Conservation (phyloP, 1,140 invertebrate species). For the Littorina saxatilis region DNA sequence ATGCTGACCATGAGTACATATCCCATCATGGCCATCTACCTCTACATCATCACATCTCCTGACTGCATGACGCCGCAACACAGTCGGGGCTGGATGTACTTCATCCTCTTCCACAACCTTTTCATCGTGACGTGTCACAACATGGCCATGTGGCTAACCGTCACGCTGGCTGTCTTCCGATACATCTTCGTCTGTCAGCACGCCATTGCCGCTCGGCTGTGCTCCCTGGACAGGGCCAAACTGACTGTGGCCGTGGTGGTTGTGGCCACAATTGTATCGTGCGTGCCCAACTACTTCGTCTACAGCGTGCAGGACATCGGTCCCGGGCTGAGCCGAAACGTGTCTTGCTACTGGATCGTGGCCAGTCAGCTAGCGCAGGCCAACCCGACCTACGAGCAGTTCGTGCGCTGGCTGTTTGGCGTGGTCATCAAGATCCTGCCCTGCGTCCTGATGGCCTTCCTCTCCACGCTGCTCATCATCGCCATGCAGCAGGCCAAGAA, state of each 20-base stretch:
- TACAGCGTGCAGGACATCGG: slow-evolving; percentile 55
- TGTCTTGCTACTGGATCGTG: slow-evolving; percentile 39
- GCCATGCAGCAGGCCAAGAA: slow-evolving; percentile 79
- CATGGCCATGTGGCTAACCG: slow-evolving; percentile 94
- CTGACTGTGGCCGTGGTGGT: slow-evolving; percentile 86
- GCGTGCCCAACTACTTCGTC: slow-evolving; percentile 83
- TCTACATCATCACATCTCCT: slow-evolving; percentile 62
- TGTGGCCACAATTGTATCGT: slow-evolving; percentile 84
- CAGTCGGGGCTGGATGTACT: slow-evolving; percentile 68
- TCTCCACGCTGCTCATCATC: slow-evolving; percentile 87
- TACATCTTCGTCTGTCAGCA: slow-evolving; percentile 91
- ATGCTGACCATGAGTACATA: slow-evolving; percentile 93
- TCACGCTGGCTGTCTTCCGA: slow-evolving; percentile 93
- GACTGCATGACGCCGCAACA: slow-evolving; percentile 45
- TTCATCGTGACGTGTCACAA: slow-evolving; percentile 91
- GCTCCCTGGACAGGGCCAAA: slow-evolving; percentile 84
- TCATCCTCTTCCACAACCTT: slow-evolving; percentile 75
- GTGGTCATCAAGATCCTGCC: slow-evolving; percentile 90
- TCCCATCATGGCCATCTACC: slow-evolving; percentile 87
- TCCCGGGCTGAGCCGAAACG: slow-evolving; percentile 9
- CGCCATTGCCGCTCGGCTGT: slow-evolving; percentile 84
- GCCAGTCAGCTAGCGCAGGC: slow-evolving; percentile 48
- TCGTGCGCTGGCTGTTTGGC: slow-evolving; percentile 87
- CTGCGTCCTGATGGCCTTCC: slow-evolving; percentile 87
- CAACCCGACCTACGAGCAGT: slow-evolving; percentile 56